Percentiles rank a stretch among this genome's conserved stretches.
phyloP scores from a whole-genome alignment of 2,888 invertebrate species.

The Blastobasis lacticolella region DNA sequence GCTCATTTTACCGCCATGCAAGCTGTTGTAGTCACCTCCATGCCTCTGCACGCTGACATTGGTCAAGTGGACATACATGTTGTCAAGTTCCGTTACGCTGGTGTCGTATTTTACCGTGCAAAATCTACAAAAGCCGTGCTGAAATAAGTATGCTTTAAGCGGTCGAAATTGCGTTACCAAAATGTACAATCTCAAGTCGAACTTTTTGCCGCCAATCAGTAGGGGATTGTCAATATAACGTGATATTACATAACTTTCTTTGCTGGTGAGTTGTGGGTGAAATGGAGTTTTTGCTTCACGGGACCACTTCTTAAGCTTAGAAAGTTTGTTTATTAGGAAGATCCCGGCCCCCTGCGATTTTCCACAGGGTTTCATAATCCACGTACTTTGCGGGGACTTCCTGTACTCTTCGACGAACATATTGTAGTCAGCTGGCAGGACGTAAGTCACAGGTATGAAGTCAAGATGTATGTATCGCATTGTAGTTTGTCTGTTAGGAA shows the following conservation, averaged over 20 bases:
- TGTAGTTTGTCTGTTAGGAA: constrained; percentile 74
- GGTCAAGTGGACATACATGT: constrained; percentile 95
- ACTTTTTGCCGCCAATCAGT: constrained; percentile 95
- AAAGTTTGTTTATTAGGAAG: constrained; percentile 93
- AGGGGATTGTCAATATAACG: constrained; percentile 95
- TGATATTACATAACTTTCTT: constrained; percentile 94
- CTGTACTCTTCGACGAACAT: constrained; percentile 96
- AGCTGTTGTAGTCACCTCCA: constrained; percentile 90
- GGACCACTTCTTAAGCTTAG: constrained; percentile 92
- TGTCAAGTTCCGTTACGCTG: constrained; percentile 88
- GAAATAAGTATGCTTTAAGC: constrained; percentile 92
- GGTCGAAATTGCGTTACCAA: constrained; percentile 94
- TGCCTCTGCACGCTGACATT: constrained; percentile 97
- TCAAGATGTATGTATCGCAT: constrained; percentile 86
- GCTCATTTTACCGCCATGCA: constrained; percentile 96
- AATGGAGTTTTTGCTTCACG: constrained; percentile 88
- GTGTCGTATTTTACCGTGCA: constrained; percentile 95
- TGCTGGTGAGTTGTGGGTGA: constrained; percentile 83
- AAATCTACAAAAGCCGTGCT: constrained; percentile 93
- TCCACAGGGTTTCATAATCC: constrained; percentile 97
- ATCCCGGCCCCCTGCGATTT: constrained; percentile 94
- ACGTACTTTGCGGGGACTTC: constrained; percentile 92
- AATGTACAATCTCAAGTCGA: constrained; percentile 92
- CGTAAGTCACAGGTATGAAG: constrained; percentile 95
- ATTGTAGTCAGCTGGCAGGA: constrained; percentile 94